phyloP scores from a whole-genome alignment of 2,888 invertebrate species.

The Pammene fasciana region DNA sequence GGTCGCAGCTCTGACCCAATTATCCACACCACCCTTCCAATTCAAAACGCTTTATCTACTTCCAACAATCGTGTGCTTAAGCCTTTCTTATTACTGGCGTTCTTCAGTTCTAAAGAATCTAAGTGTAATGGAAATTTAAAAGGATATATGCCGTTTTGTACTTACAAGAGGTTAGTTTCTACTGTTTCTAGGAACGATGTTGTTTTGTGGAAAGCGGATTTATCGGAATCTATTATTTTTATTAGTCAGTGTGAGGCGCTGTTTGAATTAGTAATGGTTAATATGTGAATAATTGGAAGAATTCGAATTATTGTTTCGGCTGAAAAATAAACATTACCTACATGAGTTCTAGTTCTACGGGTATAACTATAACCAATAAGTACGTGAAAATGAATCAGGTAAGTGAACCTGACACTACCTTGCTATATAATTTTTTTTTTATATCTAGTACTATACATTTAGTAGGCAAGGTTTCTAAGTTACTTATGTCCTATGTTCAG shows the following conservation, averaged over 20 bases:
- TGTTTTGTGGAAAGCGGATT: constrained; percentile 27
- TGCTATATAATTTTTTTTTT: no score
- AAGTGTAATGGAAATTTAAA: neutral
- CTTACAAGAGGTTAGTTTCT: neutral
- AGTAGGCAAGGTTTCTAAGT: no score
- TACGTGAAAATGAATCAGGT: no score
- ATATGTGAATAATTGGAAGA: constrained; percentile 1
- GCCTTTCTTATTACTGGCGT: neutral
- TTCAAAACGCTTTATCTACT: neutral
- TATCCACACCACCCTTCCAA: neutral
- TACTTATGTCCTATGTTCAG: no score
- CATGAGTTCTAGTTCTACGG: neutral
- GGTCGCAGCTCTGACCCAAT: constrained; percentile 28
- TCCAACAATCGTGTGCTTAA: neutral
- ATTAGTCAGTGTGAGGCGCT: constrained; percentile 10
- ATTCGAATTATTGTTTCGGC: constrained; percentile 4
- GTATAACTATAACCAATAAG: no score
- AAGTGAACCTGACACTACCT: no score
- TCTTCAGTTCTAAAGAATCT: neutral
- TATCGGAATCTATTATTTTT: constrained; percentile 32
- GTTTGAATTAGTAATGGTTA: constrained; percentile 16
- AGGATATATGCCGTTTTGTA: neutral
- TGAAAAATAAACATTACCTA: constrained; percentile 6
- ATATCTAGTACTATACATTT: no score
- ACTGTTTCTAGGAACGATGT: constrained; percentile 22